Evolutionary conservation across 2,113 vertebrate genomes (phyloP).

Genomic region (Chaenocephalus aceratus): DNA sequence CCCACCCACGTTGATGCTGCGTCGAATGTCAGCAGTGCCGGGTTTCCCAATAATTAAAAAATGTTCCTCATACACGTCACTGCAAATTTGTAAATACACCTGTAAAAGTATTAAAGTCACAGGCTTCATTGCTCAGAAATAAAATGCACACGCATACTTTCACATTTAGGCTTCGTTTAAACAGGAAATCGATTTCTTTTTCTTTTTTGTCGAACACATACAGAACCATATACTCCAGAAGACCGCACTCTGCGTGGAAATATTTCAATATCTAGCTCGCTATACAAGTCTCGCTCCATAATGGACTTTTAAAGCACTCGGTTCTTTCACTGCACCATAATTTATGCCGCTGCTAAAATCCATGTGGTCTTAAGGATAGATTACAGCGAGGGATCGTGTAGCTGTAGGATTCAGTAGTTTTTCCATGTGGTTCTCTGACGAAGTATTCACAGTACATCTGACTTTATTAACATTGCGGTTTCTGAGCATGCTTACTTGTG

Average conservation of each 20-base stretch:
- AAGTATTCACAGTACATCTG: slow-evolving; percentile 36
- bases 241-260: slow-evolving; percentile 43
- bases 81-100: slow-evolving; percentile 32
- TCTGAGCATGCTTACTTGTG: slow-evolving; percentile 40
- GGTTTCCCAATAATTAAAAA: slow-evolving; percentile 43
- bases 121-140: slow-evolving; percentile 4
- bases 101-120: slow-evolving; percentile 10
- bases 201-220: slow-evolving; percentile 5
- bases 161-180: slow-evolving; percentile 12
- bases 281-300: slow-evolving; percentile 15
- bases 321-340: slow-evolving; percentile 50
- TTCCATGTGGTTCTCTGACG: slow-evolving; percentile 45
- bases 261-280: slow-evolving; percentile 34
- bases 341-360: slow-evolving; percentile 61
- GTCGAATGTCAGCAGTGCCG: slow-evolving; percentile 17
- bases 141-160: background rate
- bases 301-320: slow-evolving; percentile 43
- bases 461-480: slow-evolving; percentile 51
- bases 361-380: slow-evolving; percentile 53
- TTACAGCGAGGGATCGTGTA: slow-evolving; percentile 49
- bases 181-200: slow-evolving; percentile 8
- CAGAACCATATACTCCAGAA: slow-evolving; percentile 19
- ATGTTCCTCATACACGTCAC: slow-evolving; percentile 32
- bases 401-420: slow-evolving; percentile 53
- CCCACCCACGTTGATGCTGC: slow-evolving; percentile 86